Evolutionary conservation across 2,888 invertebrate genomes (phyloP).

Genomic region (Halictus ligatus): DNA sequence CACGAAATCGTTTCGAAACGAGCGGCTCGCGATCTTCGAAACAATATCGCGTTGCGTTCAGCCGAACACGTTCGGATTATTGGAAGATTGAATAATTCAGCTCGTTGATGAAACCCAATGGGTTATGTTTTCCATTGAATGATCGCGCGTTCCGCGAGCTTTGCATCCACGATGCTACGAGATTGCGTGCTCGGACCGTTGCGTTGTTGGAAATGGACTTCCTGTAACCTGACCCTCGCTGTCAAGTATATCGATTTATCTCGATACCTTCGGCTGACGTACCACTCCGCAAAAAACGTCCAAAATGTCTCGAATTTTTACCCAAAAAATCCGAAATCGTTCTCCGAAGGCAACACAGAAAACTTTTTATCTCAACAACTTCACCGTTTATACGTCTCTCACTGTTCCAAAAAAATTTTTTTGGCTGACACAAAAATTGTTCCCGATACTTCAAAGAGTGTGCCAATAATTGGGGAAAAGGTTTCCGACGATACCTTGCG

Average conservation of each 20-base stretch:
- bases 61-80: conserved; percentile 62
- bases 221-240: conserved; percentile 1
- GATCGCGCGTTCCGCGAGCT: conserved; percentile 23
- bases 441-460: background rate
- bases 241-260: conserved; percentile 6
- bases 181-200: background rate
- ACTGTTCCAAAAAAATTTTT: too few relatives aligned
- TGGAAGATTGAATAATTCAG: conserved; percentile 63
- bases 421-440: background rate
- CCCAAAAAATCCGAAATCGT: background rate
- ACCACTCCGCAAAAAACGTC: background rate
- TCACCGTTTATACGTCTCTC: too few relatives aligned
- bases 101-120: conserved; percentile 43
- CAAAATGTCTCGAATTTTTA: background rate
- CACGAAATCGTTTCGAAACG: conserved; percentile 49
- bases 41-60: conserved; percentile 53
- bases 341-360: too few relatives aligned
- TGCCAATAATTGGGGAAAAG: too few relatives aligned
- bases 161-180: conserved; percentile 11
- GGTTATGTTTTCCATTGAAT: conserved; percentile 42
- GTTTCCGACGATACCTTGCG: too few relatives aligned
- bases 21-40: conserved; percentile 44
- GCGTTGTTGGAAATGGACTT: conserved; percentile 13
- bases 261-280: background rate
- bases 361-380: too few relatives aligned